Percentiles rank a stretch among this genome's conserved stretches.
phyloP scores from a whole-genome alignment of 1,140 invertebrate genomes.

The Drosophila busckii region DNA sequence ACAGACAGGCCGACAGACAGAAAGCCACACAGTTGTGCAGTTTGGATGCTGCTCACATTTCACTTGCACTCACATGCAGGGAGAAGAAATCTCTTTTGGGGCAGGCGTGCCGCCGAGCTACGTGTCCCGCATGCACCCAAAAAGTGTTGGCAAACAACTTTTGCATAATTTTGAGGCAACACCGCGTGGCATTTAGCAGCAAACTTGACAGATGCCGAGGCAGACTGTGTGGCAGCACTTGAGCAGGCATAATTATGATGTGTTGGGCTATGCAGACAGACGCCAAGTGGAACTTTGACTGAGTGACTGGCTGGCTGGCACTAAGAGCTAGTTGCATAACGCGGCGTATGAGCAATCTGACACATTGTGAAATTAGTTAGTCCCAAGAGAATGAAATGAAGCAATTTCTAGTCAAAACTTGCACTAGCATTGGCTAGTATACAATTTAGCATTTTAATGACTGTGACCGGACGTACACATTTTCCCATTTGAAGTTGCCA shows the following conservation, averaged over 20 bases:
- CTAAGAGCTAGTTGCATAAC: slow-evolving; percentile 30
- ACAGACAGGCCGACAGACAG: no score
- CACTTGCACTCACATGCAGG: neutral
- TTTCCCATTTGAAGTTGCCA: slow-evolving; percentile 5
- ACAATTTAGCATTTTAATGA: slow-evolving; percentile 72
- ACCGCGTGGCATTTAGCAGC: slow-evolving; percentile 49
- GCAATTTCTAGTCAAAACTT: slow-evolving; percentile 42
- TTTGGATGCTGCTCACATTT: neutral
- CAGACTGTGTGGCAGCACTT: slow-evolving; percentile 34
- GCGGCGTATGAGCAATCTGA: slow-evolving; percentile 60
- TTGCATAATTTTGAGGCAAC: slow-evolving; percentile 31
- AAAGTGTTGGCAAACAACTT: slow-evolving; percentile 16
- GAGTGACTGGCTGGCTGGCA: slow-evolving; percentile 12
- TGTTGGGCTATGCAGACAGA: slow-evolving; percentile 34
- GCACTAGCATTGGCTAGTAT: slow-evolving; percentile 30
- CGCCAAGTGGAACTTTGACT: no score
- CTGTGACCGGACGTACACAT: slow-evolving; percentile 21
- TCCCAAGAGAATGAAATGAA: slow-evolving; percentile 38
- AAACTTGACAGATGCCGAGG: slow-evolving; percentile 34
- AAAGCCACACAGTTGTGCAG: no score
- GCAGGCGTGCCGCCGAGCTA: neutral
- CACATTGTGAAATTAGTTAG: slow-evolving; percentile 15
- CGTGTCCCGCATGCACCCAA: slow-evolving; percentile 4
- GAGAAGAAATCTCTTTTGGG: neutral
- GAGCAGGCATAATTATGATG: slow-evolving; percentile 56